phyloP scores from a whole-genome alignment of 2,888 invertebrate genomes.

The Quadroppia sp. region DNA sequence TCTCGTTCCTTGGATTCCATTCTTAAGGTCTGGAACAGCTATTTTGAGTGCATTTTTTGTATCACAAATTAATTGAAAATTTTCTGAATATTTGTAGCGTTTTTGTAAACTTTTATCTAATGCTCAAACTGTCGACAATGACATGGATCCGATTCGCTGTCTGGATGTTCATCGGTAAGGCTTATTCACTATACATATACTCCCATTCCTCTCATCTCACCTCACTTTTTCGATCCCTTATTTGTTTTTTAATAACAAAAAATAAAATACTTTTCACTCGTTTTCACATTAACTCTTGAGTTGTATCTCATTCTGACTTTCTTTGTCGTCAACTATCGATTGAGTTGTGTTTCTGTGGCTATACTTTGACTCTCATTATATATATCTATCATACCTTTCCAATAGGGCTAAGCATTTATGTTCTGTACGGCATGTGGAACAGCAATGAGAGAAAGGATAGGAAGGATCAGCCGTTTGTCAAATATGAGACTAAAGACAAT shows the following conservation, averaged over 20 bases:
- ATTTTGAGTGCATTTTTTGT: background rate
- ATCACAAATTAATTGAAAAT: background rate
- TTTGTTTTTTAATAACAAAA: background rate
- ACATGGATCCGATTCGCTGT: slow-evolving; percentile 80
- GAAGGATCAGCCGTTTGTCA: slow-evolving; percentile 29
- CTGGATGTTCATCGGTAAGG: slow-evolving; percentile 70
- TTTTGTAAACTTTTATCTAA: slow-evolving; percentile 43
- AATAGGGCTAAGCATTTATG: slow-evolving; percentile 46
- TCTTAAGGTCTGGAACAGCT: slow-evolving; percentile 27
- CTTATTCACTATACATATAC: too few species aligned
- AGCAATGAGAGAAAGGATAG: slow-evolving; percentile 45
- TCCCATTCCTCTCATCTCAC: background rate
- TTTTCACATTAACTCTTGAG: background rate
- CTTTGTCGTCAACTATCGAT: background rate
- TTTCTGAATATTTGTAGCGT: slow-evolving; percentile 9
- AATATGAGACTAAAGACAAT: slow-evolving; percentile 38
- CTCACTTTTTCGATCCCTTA: background rate
- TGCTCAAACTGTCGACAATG: slow-evolving; percentile 51
- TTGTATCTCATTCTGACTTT: background rate
- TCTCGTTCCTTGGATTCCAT: slow-evolving; percentile 42
- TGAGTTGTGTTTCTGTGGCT: background rate
- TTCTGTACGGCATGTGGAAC: slow-evolving; percentile 47
- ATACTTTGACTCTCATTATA: background rate
- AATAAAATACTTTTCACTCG: background rate
- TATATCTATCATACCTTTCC: slow-evolving; percentile 30